Conservation (phyloP, 1,140 invertebrate genomes). For the Neuroterus valhalla region DNA sequence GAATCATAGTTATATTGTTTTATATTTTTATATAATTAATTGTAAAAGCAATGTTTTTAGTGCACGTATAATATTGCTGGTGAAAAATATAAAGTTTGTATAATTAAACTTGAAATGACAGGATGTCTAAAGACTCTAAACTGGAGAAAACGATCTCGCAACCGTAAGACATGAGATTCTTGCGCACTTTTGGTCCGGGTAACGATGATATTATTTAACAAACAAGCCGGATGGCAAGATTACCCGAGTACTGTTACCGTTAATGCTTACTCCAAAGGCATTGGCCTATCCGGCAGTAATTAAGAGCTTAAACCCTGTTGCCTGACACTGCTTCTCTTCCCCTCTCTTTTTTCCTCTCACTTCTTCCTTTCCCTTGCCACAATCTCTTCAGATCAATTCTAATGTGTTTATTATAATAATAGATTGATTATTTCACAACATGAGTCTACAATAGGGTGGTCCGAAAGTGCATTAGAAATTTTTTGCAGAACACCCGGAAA, state of each 20-base stretch:
- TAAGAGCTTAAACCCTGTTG: conserved; percentile 71
- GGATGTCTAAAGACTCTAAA: conserved; percentile 31
- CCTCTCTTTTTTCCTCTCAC: neutral
- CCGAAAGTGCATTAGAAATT: too few relatives aligned
- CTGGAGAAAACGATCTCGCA: neutral
- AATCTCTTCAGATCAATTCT: neutral
- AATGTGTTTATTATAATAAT: neutral
- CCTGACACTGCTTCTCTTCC: conserved; percentile 50
- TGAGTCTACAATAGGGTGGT: too few relatives aligned
- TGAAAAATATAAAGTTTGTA: too few relatives aligned
- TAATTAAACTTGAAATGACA: conserved; percentile 12
- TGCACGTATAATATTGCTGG: too few relatives aligned
- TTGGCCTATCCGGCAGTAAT: conserved; percentile 62
- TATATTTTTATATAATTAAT: too few relatives aligned
- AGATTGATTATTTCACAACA: too few relatives aligned
- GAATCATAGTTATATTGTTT: too few relatives aligned
- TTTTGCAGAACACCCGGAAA: too few relatives aligned
- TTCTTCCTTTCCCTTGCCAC: neutral
- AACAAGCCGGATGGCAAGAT: conserved; percentile 72
- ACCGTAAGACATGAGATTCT: conserved; percentile 44
- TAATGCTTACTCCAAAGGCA: conserved; percentile 59
- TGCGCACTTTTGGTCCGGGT: conserved; percentile 46
- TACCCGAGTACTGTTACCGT: conserved; percentile 66
- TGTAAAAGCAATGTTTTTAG: too few relatives aligned
- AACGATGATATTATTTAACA: conserved; percentile 73